Base-by-base conservation (phyloP, 37 sponge, comb jelly and placozoan species). In the Axinella damicornis region DNA sequence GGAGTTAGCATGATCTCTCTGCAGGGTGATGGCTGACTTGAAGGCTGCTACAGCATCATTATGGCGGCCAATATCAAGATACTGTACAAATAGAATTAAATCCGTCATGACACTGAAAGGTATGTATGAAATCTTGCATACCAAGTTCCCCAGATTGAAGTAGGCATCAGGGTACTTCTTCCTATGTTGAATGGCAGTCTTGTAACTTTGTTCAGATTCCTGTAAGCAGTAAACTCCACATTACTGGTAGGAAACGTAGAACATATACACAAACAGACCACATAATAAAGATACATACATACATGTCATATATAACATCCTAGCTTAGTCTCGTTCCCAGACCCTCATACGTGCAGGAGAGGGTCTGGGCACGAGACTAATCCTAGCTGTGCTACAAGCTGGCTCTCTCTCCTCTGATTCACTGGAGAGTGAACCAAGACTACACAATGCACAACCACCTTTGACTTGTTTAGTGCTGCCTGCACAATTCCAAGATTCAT, bases 401-500 rank as follows among this genome's bases (percentile, higher is more conserved):
- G 16, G 16, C 28, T 66, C n/a, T n/a, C n/a, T n/a, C n/a, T n/a
- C n/a, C n/a, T n/a, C n/a, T n/a, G n/a, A n/a, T n/a, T n/a, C n/a
- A n/a, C n/a, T n/a, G n/a, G n/a, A n/a, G n/a, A 19, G 57, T 65
- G 65, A 13, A 65, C 65, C 13, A 15, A 24, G 27, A 24, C 16
- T 27, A 13, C 22, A 22, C 22, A 53, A 12, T 30, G 20, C 68
- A 58, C 17, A 69, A 27, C 17, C 37, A 87, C 89, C 53, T 80
- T 21, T 20, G 46, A 40, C 60, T 83, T 82, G 36, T 79, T 73
- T 31, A 91, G 72, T 15, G 66, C 69, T 56, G 92, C 79, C 75
- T 94, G 82, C 6, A 91, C 91, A 38, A 91, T 94, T 40, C 92
- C 95, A n/a, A 87, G 81, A 41, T 94, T 94, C 95, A 94, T 94